These are phyloP conservation scores for Alitta virens DNA, from an alignment of 2,888 invertebrate genomes.

Conservation along the genomic window DNA sequence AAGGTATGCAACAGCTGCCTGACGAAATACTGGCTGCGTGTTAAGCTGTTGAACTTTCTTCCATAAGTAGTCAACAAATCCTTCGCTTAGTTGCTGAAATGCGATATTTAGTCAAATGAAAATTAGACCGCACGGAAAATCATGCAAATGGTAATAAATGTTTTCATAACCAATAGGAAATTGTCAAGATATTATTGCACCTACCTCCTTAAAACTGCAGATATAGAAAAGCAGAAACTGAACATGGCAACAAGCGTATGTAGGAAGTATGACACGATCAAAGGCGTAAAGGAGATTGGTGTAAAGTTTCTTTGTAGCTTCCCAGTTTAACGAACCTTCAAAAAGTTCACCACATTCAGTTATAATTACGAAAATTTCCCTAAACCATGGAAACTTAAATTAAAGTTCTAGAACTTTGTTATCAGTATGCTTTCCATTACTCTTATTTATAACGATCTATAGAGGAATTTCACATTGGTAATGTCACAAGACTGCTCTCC, in stretches of 20 bases:
- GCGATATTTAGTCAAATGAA: too few relatives aligned
- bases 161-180: too few relatives aligned
- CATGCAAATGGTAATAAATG: too few relatives aligned
- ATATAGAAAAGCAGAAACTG: conserved; percentile 77
- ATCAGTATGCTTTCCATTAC: too few relatives aligned
- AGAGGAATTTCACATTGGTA: too few relatives aligned
- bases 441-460: too few relatives aligned
- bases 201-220: conserved; percentile 66
- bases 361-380: too few relatives aligned
- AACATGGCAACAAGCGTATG: conserved; percentile 77
- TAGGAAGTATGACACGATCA: conserved; percentile 77
- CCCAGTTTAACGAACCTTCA: conserved; percentile 60
- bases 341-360: too few relatives aligned
- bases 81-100: conserved; percentile 60
- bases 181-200: not conserved
- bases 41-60: conserved; percentile 70
- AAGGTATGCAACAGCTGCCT: conserved; percentile 72
- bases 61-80: conserved; percentile 73
- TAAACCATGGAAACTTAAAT: too few relatives aligned
- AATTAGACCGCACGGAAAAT: too few relatives aligned
- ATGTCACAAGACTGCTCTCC: too few relatives aligned
- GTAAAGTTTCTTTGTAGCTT: conserved; percentile 65
- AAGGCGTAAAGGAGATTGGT: conserved; percentile 69
- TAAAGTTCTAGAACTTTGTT: too few relatives aligned
- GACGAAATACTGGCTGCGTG: conserved; percentile 66